Base-by-base conservation (phyloP, 2,113 vertebrate genomes). In the Trogon surrucura region DNA sequence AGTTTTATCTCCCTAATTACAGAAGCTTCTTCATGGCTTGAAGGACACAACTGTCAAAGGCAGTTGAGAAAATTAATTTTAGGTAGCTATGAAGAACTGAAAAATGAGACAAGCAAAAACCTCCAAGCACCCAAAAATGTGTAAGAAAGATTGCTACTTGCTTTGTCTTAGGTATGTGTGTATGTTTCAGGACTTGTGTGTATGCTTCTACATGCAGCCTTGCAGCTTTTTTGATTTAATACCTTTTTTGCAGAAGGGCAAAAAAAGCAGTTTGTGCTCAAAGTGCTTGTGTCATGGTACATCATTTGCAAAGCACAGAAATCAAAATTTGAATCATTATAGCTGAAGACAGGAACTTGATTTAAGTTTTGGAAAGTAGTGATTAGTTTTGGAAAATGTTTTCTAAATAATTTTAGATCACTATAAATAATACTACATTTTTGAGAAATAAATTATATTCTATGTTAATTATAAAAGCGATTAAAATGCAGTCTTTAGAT, bases 271-370 rank as follows among this genome's bases (percentile, higher is more conserved):
- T 56, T 2, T 21, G 13, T 61, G 41, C 32, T 78, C 41, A 61
- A 87, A 38, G 14, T 16, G 34, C 9, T 36, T 0, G 0, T 65
- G 32, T 75, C 1, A 2, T 25, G 17, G 23, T 54, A 50, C 8
- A 4, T 75, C 13, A 58, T 67, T 74, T 87, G 44, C 54, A 53
- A 67, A 61, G 27, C 9, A 5, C 23, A 27, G 17, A 72, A 72
- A 38, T 47, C 82, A 6, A 41, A 2, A 51, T 72, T 36, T 67
- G 21, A 26, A 61, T 77, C 20, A 30, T 56, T 56, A 20, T 65
- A 71, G 29, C n/a, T 71, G 51, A 65, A 51, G n/a, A 61, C 6
- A 50, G n/a, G n/a, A 89, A 51, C 16, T 54, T 91, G 4, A 41
- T 74, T 69, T 53, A 70, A 30, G 20, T 53, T 56, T 38, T 69